A percentile compares a stretch with the other conserved stretches of the same genome.
Evolutionary conservation across 1,140 invertebrate species (phyloP).

Genomic region (Achroia grisella): DNA sequence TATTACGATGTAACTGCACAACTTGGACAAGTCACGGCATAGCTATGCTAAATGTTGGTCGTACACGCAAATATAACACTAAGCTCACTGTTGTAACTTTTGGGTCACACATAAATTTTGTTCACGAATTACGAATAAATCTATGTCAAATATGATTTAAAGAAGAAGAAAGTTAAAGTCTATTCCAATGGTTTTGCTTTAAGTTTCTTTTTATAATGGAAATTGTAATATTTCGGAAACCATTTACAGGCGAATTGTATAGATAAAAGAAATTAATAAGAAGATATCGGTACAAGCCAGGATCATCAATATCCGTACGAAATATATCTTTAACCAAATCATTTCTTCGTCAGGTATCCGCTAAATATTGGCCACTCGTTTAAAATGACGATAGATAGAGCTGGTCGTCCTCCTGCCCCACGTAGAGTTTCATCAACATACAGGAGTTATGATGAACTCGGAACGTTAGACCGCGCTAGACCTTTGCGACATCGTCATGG

Average conservation of each 20-base stretch:
- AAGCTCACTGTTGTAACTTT: conserved; percentile 22
- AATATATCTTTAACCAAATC: conserved; percentile 12
- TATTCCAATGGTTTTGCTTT: no score
- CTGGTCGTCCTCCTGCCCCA: conserved; percentile 53
- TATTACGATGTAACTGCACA: conserved; percentile 35
- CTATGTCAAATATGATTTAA: no score
- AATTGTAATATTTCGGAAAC: no score
- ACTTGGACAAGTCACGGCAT: conserved; percentile 49
- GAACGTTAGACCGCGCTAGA: conserved; percentile 44
- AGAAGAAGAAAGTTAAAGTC: no score
- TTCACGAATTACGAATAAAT: not conserved
- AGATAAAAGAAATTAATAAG: no score
- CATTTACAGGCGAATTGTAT: no score
- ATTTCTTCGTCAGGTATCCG: conserved; percentile 54
- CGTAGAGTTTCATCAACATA: conserved; percentile 69
- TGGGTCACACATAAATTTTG: conserved; percentile 12
- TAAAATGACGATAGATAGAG: conserved; percentile 63
- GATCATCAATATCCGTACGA: conserved; percentile 21
- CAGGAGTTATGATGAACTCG: conserved; percentile 71
- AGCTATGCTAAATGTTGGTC: conserved; percentile 33
- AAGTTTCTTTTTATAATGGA: no score
- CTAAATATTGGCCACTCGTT: conserved; percentile 25
- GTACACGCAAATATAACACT: conserved; percentile 48
- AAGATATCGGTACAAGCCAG: conserved; percentile 35
- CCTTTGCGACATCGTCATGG: conserved; percentile 50